Evolutionary conservation across 2,888 invertebrate genomes (phyloP), one percentile per base, ranked within the genome.

Genomic region (Hydrotaea diabolus): DNA sequence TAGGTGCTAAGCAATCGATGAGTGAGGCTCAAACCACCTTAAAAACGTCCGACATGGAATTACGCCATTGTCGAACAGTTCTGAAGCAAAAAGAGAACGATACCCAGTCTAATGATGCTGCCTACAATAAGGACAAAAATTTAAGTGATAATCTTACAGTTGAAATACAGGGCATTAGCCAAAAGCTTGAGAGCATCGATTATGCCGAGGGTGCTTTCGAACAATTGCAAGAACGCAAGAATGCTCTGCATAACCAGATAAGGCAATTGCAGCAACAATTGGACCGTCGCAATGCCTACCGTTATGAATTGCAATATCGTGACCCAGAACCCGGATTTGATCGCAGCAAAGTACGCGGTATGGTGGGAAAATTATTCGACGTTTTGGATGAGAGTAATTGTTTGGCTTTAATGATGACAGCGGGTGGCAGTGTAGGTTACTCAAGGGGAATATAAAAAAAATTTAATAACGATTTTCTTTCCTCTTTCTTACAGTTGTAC

Each of bases 371-470:
- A 86, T 93, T 98, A 86, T 94, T 99, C 77, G 94, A 94, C 49
- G 94, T 98, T 0, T 94, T 93, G 77, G 96, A 98, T 90, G 93
- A 94, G 1, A 92, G 92, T 26, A 94, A 95, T 89, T 95, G 95
- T 75, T 94, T 95, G 64, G 98, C 98, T 1, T 92, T 99, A 77
- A 97, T 98, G 91, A 95, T 96, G 19, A 96, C 96, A 9, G 97
- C 97, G 17, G 98, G 98, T 8, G 96, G 96, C 83, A 95, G 94
- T 93, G 97, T 98, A 92, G 92, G 93, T 92, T 23, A 31, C 3
- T 7, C 2, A 31, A 8, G 31, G 0, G 0, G 2, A 15, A 11
- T 3, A 57, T 39, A 8, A 8, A 17, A 46, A 46, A n/a, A 15
- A 3, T 80, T 39, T 4, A 39, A 13, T 66, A 74, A 82, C 77